Evolutionary conservation across 2,113 vertebrate genomes (phyloP).

Genomic region (Dasyurus viverrinus): DNA sequence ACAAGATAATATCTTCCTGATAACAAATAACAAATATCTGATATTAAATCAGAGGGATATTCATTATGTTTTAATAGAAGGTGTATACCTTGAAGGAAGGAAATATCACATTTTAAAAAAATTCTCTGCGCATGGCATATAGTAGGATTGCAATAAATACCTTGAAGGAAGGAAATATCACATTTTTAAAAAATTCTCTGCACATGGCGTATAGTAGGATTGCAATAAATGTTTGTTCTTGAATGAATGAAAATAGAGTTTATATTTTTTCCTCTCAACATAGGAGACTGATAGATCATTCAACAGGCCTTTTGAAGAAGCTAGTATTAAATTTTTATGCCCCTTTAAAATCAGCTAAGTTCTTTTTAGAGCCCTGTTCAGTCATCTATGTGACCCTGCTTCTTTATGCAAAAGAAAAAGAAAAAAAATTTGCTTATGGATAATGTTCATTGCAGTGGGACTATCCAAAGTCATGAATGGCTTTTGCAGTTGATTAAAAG

Average conservation of each 20-base stretch:
- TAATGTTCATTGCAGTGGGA: conserved; percentile 72
- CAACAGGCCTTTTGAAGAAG: conserved; percentile 58
- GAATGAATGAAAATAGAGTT: neutral
- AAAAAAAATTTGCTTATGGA: conserved; percentile 62
- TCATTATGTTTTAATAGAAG: neutral
- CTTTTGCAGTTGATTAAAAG: conserved; percentile 80
- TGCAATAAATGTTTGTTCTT: neutral
- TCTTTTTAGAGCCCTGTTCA: conserved; percentile 38
- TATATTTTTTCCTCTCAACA: conserved; percentile 21
- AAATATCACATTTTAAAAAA: neutral
- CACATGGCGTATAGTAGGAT: neutral
- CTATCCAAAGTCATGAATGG: conserved; percentile 74
- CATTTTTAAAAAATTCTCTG: neutral
- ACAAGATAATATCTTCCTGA: too few relatives aligned
- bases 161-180: neutral
- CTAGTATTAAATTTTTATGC: conserved; percentile 75
- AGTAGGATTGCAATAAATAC: neutral
- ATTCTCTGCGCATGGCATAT: neutral
- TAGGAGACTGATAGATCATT: conserved; percentile 40
- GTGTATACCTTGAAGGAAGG: neutral
- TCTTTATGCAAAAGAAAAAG: conserved; percentile 25
- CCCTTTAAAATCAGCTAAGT: conserved; percentile 64
- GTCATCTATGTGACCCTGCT: conserved; percentile 56
- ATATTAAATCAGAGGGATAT: neutral
- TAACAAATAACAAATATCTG: neutral